Conservation (phyloP, 2,888 invertebrate genomes). For the Catocala nupta region DNA sequence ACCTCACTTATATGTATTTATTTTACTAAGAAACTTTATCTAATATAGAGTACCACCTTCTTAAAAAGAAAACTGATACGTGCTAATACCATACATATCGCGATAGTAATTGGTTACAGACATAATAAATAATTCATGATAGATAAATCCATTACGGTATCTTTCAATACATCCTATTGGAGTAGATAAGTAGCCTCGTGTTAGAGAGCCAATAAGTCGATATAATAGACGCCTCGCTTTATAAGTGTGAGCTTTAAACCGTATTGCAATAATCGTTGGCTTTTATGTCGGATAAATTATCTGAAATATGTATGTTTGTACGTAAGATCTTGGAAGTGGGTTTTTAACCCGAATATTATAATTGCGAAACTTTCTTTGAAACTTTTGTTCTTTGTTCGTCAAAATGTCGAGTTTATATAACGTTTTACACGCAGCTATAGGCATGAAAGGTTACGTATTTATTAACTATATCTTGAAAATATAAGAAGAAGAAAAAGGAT, state of each 20-base stretch:
- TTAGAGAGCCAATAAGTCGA: slow-evolving; percentile 19
- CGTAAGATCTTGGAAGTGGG: too few species aligned
- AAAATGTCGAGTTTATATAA: too few species aligned
- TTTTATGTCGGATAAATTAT: not conserved
- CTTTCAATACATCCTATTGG: slow-evolving; percentile 30
- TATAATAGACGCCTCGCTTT: slow-evolving; percentile 24
- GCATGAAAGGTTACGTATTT: too few species aligned
- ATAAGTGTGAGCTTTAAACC: not conserved
- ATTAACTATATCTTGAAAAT: too few species aligned
- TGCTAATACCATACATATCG: slow-evolving; percentile 27
- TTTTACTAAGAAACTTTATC: not conserved
- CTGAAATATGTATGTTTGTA: not conserved
- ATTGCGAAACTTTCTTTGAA: too few species aligned
- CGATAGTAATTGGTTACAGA: slow-evolving; percentile 27
- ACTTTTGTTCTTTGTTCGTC: too few species aligned
- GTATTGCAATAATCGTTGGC: slow-evolving; percentile 1
- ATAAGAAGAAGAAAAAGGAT: too few species aligned
- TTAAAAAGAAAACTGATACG: slow-evolving; percentile 18
- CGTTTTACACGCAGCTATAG: too few species aligned
- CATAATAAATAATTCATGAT: slow-evolving; percentile 31
- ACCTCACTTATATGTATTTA: not conserved
- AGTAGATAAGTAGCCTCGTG: slow-evolving; percentile 14
- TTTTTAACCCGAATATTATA: too few species aligned
- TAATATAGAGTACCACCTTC: slow-evolving; percentile 7
- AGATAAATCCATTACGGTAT: slow-evolving; percentile 24